Base-by-base conservation (phyloP, 2,888 invertebrate genomes). In the Tenthredo mesomela region DNA sequence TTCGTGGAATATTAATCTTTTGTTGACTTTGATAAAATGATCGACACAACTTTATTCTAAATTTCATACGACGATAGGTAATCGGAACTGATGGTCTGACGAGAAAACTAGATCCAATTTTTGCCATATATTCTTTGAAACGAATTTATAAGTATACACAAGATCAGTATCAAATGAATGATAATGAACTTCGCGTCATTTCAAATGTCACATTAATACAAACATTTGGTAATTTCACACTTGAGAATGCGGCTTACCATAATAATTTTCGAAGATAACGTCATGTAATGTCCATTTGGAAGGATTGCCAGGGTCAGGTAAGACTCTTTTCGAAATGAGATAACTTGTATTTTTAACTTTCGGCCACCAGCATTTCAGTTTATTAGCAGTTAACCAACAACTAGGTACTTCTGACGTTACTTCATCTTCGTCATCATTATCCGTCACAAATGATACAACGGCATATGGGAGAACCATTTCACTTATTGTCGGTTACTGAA, bases 351-450 rank as follows among this genome's bases (percentile, higher is more conserved):
- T 71, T 21, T 71, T 71, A 33, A 33, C 33, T n/a, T 33, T 40
- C 2, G 71, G 71, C 71, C 71, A 71, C 29, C 33, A 71, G 21
- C 71, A 71, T 40, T 71, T 15, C 40, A 5, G 29, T 37, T 21
- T 37, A 43, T 71, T 18, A 40, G 37, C n/a, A 71, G 71, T 40
- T n/a, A 71, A 15, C 71, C 71, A 71, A 71, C 71, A 71, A 21
- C 71, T 71, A 33, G 71, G 71, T 40, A 71, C 84, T 84, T 86
- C 84, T 58, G 33, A 84, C 84, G 87, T 86, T 77, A 85, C 82
- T 43, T 85, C 82, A 84, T 65, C 71, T 61, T 83, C 84, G 84
- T 84, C 67, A 37, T 73, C 54, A 40, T 82, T 33, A 33, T 67
- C 65, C 47, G 15, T 47, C 47, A 47, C 1, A 40, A 71, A 71